These are phyloP conservation scores for Poecile montanus DNA, from an alignment of 2,797 vertebrate genomes.

Conservation along the genomic window DNA sequence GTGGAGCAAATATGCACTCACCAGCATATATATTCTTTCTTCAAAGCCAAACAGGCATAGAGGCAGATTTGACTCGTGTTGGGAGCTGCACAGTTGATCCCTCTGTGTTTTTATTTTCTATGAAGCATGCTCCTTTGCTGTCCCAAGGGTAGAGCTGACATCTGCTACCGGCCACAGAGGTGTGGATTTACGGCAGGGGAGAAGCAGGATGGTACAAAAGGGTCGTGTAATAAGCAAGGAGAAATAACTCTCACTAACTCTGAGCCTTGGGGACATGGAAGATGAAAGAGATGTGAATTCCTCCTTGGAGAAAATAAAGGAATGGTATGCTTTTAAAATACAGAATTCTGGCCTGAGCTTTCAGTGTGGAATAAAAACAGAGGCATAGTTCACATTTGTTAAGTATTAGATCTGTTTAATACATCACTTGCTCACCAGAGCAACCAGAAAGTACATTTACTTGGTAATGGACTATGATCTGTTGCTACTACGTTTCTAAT, in stretches of 20 bases:
- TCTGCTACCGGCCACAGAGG: not conserved
- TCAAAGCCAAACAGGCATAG: not conserved
- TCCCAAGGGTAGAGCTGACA: not conserved
- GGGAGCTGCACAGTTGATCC: not conserved
- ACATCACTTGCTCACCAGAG: slow-evolving; percentile 5
- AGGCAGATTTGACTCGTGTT: not conserved
- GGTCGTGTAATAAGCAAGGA: accelerated
- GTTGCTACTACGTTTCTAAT: not conserved
- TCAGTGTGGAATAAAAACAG: not conserved
- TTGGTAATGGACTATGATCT: not conserved
- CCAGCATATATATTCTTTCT: not conserved
- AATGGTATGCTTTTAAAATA: not conserved
- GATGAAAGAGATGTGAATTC: not conserved
- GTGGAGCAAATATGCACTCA: not conserved
- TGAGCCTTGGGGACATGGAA: not conserved
- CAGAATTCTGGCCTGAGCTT: not conserved
- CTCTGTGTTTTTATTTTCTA: not conserved
- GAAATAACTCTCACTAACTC: not conserved
- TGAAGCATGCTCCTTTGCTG: not conserved
- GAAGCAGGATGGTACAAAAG: not conserved
- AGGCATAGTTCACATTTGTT: slow-evolving; percentile 42
- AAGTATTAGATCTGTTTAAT: slow-evolving; percentile 42
- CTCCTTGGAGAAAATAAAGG: not conserved
- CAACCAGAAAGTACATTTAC: not conserved
- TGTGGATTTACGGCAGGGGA: not conserved